Base-by-base conservation (phyloP, 35 echinoderm and acorn worm genomes). In the Lytechinus variegatus region DNA sequence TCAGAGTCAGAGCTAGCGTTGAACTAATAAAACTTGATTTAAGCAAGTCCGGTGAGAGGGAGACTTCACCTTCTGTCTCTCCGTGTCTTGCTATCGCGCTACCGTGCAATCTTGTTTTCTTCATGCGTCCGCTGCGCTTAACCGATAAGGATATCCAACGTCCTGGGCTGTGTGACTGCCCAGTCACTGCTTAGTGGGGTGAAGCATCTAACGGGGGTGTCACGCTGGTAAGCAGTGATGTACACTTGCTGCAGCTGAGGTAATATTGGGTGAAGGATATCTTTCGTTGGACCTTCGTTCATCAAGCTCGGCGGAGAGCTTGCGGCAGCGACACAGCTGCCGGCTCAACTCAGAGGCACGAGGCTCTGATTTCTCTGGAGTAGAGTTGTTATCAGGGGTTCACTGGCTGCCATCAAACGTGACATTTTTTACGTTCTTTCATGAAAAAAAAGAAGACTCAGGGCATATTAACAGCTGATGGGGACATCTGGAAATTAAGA, bases 341-440 rank as follows among this genome's bases (percentile, higher is more conserved):
- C 8, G 19, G 66, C 19, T n/a, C 19, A 24, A 24, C 66, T 79
- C 66, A 79, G 66, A 79, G 66, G 8, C 16, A 24, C 66, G 66
- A 79, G 66, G 66, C 16, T 79, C 66, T 79, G 66, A 79, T 79
- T 79, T 79, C 66, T 79, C 66, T 24, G 19, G 19, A 79, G 66
- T n/a, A 79, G 19, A 24, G 66, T 79, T 14, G 14, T 79, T 79
- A 79, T 79, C 66, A 58, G 66, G 14, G 66, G 66, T 79, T 79
- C n/a, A 19, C 66, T 16, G 6, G 5, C 66, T 79, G 21, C 66
- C 16, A 16, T 16, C 66, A 79, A 79, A 79, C 66, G 19, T 79
- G 66, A 79, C 66, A 79, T 79, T 79, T 79, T 44, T 79, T 79
- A 79, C 66, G 66, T 79, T 79, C 66, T 79, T 79, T 79, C 66